Percentiles rank a stretch among this genome's conserved stretches.
phyloP scores from a whole-genome alignment of 1,140 invertebrate species.

The Acyrthosiphon pisum region DNA sequence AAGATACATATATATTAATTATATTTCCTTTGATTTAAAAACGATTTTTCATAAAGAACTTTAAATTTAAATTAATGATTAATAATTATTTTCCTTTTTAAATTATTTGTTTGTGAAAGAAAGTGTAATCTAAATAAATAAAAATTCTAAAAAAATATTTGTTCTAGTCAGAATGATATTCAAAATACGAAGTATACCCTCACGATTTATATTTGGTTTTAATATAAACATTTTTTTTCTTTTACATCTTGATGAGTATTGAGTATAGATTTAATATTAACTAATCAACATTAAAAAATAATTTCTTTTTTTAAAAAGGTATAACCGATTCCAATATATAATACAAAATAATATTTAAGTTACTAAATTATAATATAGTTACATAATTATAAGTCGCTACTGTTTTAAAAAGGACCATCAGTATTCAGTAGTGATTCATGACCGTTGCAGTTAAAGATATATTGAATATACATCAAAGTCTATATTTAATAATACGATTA shows the following conservation, averaged over 20 bases:
- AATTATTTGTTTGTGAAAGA: background rate
- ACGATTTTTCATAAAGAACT: background rate
- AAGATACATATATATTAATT: background rate
- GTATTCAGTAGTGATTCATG: background rate
- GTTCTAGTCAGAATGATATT: background rate
- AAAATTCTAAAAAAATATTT: background rate
- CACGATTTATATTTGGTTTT: background rate
- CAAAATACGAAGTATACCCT: background rate
- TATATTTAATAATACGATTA: background rate
- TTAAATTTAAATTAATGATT: background rate
- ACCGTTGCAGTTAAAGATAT: background rate
- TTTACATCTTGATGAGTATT: background rate
- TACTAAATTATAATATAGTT: too few species aligned
- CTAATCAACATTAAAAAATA: background rate
- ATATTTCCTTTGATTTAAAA: background rate
- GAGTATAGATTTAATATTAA: background rate
- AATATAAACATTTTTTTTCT: background rate
- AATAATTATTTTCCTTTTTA: background rate
- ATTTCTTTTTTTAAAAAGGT: background rate
- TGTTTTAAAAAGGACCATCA: too few species aligned
- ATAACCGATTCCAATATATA: background rate
- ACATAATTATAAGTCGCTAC: too few species aligned
- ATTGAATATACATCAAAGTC: background rate
- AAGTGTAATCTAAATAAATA: background rate
- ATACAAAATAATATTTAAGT: too few species aligned